Evolutionary conservation across 1,140 invertebrate genomes (phyloP).

Genomic region (Zophobas morio): DNA sequence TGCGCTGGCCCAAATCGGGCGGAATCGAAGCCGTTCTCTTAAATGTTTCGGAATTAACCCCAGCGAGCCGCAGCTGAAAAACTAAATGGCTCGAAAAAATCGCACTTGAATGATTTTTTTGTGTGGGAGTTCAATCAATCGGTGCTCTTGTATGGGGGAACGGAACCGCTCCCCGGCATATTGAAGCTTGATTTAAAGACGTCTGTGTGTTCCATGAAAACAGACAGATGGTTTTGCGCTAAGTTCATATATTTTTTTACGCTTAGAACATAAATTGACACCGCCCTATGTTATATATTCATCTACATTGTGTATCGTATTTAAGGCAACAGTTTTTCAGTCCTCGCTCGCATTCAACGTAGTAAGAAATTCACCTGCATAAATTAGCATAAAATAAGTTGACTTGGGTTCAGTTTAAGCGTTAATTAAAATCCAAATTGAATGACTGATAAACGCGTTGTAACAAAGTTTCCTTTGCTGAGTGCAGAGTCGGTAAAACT

Average conservation of each 20-base stretch:
- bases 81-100: slow-evolving; percentile 27
- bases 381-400: too few species aligned
- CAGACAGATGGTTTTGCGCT: too few species aligned
- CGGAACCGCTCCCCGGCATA: not conserved
- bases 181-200: too few species aligned
- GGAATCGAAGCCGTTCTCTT: slow-evolving; percentile 13
- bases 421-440: not conserved
- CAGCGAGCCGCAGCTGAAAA: not conserved
- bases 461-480: not conserved
- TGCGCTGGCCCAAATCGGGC: not conserved
- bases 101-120: slow-evolving; percentile 3
- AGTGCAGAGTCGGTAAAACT: not conserved
- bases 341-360: too few species aligned
- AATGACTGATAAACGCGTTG: not conserved
- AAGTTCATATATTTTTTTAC: too few species aligned
- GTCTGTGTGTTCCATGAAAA: too few species aligned
- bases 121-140: slow-evolving; percentile 8
- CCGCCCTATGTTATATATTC: too few species aligned
- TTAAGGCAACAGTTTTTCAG: too few species aligned
- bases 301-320: too few species aligned
- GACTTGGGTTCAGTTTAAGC: too few species aligned
- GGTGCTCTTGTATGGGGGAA: not conserved
- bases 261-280: too few species aligned
- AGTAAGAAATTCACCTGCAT: too few species aligned
- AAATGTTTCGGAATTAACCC: slow-evolving; percentile 28